Evolutionary conservation across 1,140 invertebrate species (phyloP).

Genomic region (Oryzaephilus surinamensis): DNA sequence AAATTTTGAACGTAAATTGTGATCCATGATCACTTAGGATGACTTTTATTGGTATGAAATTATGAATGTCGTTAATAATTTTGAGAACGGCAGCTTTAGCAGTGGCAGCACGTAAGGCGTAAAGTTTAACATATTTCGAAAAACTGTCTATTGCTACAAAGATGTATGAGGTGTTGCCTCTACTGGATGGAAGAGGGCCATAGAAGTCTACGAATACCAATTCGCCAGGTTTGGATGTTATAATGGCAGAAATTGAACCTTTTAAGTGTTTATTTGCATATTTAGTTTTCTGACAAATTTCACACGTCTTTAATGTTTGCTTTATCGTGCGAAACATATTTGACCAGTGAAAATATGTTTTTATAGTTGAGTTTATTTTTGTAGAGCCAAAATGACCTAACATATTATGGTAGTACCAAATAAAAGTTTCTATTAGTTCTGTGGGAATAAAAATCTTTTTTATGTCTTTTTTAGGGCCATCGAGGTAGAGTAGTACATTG

Average conservation of each 20-base stretch:
- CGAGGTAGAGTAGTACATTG: too few species aligned
- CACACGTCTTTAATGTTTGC: too few species aligned
- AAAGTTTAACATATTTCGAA: slow-evolving; percentile 28
- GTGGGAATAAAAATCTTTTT: too few species aligned
- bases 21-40: slow-evolving; percentile 19
- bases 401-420: too few species aligned
- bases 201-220: slow-evolving; percentile 27
- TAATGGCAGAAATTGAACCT: slow-evolving; percentile 9
- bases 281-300: slow-evolving; percentile 15
- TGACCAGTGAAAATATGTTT: too few species aligned
- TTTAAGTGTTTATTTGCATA: background rate
- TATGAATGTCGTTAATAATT: slow-evolving; percentile 15
- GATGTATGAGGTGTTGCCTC: slow-evolving; percentile 19
- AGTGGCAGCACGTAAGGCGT: slow-evolving; percentile 22
- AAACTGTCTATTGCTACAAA: slow-evolving; percentile 29
- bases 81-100: slow-evolving; percentile 10
- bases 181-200: slow-evolving; percentile 23
- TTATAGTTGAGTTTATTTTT: too few species aligned
- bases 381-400: too few species aligned
- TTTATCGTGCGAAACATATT: too few species aligned
- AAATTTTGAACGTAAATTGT: slow-evolving; percentile 15
- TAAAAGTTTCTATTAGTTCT: too few species aligned
- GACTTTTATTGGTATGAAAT: slow-evolving; percentile 8
- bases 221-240: slow-evolving; percentile 16
- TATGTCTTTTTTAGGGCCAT: too few species aligned